Percentiles rank a stretch among this genome's conserved stretches.
Conservation (phyloP, 2,797 vertebrate genomes). For the Myioborus miniatus region DNA sequence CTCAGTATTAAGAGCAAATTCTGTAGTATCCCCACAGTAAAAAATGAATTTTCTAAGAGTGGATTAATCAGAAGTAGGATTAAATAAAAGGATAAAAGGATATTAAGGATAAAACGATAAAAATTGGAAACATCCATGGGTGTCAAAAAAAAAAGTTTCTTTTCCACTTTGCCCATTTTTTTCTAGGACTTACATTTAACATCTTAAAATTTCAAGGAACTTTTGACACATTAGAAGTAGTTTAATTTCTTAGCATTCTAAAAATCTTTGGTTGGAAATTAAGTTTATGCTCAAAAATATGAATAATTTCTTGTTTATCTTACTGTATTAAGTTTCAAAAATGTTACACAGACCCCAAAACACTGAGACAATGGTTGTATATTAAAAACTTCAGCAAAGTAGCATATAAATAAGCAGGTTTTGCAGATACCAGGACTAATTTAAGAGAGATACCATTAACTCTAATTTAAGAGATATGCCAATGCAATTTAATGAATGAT, state of each 20-base stretch:
- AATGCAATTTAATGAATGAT: background rate
- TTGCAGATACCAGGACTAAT: background rate
- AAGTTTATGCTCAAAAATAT: background rate
- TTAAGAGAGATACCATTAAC: background rate
- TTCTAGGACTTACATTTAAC: background rate
- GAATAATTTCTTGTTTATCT: background rate
- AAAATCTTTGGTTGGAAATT: background rate
- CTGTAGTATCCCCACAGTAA: background rate
- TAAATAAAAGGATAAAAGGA: background rate
- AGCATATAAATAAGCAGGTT: background rate
- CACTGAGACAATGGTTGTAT: background rate
- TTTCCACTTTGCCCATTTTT: background rate
- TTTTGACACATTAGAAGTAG: background rate
- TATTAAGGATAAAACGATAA: background rate
- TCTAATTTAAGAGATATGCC: background rate
- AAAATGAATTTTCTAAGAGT: background rate
- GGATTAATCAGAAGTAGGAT: background rate
- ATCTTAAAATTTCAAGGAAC: background rate
- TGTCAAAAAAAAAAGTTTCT: background rate
- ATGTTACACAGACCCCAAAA: background rate
- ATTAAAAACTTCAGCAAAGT: background rate
- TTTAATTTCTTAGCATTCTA: background rate
- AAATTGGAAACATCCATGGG: background rate
- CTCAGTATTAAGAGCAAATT: background rate
- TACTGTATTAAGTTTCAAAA: background rate